Base-by-base conservation (phyloP, 2,888 invertebrate genomes). In the Strigamia transsilvanica region DNA sequence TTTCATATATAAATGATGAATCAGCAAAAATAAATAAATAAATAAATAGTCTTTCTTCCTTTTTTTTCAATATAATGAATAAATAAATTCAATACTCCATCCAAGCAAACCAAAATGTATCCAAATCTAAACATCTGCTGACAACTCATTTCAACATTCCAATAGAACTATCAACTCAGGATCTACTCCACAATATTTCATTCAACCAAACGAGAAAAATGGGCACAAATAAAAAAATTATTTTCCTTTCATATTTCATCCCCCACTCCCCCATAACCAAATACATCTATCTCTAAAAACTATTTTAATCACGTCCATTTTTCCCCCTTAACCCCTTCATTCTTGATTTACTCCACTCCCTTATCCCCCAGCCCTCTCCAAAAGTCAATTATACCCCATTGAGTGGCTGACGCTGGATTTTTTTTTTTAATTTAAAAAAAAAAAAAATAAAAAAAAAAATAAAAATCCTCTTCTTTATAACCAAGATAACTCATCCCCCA, bases 271-370 rank as follows among this genome's bases (percentile, higher is more conserved):
- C 27, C 27, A 27, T 3, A 27, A 27, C 3, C 27, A 27, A 27
- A 27, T 27, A 27, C 27, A 2, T 27, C 1, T 6, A 27, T 23
- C 61, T 3, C 7, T 5, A 73, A 18, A n/a, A 18, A 15, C 56
- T 6, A 73, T 73, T 73, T 73, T 73, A 73, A 73, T 73, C 73
- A 73, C 73, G 73, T 73, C 73, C 73, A 73, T 73, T 73, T 73
- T 27, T 27, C 27, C 61, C 23, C 73, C n/a, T 38, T 38, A 23
- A 27, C 27, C 73, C 66, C n/a, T 73, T 73, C 73, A 73, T 12
- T 66, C 61, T 66, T 66, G 23, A 66, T 73, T 73, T 73, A 73
- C 73, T 66, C 27, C 61, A 61, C 66, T 23, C 66, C 10, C 27
- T 66, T 66, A 23, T 73, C 73, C 73, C 32, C 27, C 23, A 23